phyloP scores from a whole-genome alignment of 2,113 vertebrate species.

The Nesoenas mayeri region DNA sequence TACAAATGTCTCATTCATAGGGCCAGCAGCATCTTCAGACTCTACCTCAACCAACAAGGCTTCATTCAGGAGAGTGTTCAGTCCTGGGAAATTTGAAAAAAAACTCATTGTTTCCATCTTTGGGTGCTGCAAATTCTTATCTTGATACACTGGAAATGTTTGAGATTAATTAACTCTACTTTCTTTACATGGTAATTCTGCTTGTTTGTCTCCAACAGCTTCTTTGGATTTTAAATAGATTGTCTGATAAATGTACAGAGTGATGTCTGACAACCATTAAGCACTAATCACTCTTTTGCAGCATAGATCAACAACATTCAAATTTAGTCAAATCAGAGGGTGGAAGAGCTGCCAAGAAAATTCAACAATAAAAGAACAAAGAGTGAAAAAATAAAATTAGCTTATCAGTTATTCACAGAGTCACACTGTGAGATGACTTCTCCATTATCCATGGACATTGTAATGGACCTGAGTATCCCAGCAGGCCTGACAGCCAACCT shows the following conservation, averaged over 20 bases:
- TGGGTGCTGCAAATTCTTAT: neutral
- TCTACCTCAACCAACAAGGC: neutral
- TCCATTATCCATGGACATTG: neutral
- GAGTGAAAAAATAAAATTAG: neutral
- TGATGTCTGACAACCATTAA: slow-evolving; percentile 28
- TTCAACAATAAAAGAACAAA: neutral
- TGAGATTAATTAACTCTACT: slow-evolving; percentile 31
- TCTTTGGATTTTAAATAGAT: slow-evolving; percentile 31
- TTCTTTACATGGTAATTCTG: neutral
- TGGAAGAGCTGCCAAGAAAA: slow-evolving; percentile 34
- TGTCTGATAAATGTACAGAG: slow-evolving; percentile 21
- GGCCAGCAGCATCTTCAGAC: neutral
- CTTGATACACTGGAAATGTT: neutral
- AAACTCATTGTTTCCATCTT: neutral
- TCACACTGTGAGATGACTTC: neutral
- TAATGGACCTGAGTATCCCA: neutral
- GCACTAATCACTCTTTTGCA: slow-evolving; percentile 23
- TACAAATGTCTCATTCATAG: neutral
- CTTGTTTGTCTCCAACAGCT: neutral
- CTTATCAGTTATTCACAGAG: neutral
- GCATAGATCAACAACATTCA: slow-evolving; percentile 20
- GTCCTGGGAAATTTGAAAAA: neutral
- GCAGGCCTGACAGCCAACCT: neutral
- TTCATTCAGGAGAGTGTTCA: neutral
- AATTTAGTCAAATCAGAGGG: slow-evolving; percentile 1